Percentiles rank a stretch among this genome's conserved stretches.
These are phyloP conservation scores for Ctenodactylus gundi DNA, from an alignment of 2,113 vertebrate genomes.

Conservation along the genomic window DNA sequence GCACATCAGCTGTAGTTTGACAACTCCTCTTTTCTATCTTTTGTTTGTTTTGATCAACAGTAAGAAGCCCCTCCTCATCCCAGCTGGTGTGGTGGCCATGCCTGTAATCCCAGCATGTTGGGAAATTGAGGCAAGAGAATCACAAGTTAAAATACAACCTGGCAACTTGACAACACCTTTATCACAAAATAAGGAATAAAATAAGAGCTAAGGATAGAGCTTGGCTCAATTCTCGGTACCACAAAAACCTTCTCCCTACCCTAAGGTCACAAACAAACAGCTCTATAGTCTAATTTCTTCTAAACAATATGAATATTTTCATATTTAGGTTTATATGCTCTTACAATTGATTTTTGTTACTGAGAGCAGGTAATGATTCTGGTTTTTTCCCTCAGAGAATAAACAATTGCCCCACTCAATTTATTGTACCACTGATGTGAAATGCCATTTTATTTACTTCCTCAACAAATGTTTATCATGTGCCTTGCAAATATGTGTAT, in stretches of 20 bases:
- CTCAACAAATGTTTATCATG: neutral
- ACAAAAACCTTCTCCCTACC: neutral
- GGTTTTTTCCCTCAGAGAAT: slow-evolving; percentile 15
- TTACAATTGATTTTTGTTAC: slow-evolving; percentile 9
- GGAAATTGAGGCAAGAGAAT: neutral
- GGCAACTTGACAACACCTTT: neutral
- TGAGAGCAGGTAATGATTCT: neutral
- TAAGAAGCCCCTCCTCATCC: neutral
- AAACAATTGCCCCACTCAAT: neutral
- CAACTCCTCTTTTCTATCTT: neutral
- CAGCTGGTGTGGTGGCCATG: neutral
- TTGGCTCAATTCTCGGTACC: neutral
- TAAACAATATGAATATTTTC: slow-evolving; percentile 1
- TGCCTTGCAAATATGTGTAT: neutral
- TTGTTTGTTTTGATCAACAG: slow-evolving; percentile 22
- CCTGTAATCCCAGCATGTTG: neutral
- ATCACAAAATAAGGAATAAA: neutral
- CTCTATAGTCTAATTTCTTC: slow-evolving; percentile 7
- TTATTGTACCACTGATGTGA: neutral
- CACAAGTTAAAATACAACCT: neutral
- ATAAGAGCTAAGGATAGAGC: neutral
- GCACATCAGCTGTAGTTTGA: neutral
- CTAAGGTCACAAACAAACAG: neutral
- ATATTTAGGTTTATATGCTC: slow-evolving; percentile 4
- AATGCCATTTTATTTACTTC: slow-evolving; percentile 30